Base-by-base conservation (phyloP, 2,797 vertebrate genomes). In the Microcaecilia unicolor region DNA sequence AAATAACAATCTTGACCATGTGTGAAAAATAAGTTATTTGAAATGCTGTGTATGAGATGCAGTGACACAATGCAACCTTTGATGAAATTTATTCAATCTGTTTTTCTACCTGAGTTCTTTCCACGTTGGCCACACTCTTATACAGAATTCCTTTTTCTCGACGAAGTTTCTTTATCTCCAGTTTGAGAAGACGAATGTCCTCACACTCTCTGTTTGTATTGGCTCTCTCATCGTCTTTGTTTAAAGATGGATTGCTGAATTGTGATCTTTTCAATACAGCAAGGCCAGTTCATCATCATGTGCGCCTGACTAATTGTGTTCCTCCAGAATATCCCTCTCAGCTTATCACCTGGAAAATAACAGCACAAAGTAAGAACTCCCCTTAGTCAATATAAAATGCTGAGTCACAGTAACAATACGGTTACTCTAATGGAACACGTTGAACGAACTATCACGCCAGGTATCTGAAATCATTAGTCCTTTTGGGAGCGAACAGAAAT, bases 241-340 rank as follows among this genome's bases (percentile, higher is more conserved):
- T 88, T 6, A 98, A 98, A 45, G 39, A 97, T 78, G 0, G 90
- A 89, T 28, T 93, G 85, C 42, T 91, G 93, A 71, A 98, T 93
- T 41, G 90, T 88, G 57, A 94, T 89, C 80, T 97, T 97, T 75
- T 98, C 92, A 1, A n/a, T 89, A 91, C 11, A 98, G 72, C 39
- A 97, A 64, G 0, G 83, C 69, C 6, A 91, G 67, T 34, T 93
- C 89, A 1, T 93, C 83, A 1, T 93, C 97, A 41, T n/a, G n/a
- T 97, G 41, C 90, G 83, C 2, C 59, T 79, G 9, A 91, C 74
- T 6, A 98, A 80, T 59, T 92, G 89, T 4, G 82, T 89, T 3
- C 84, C n/a, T n/a, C 88, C 18, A 98, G 63, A 45, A 83, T 83
- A 22, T 88, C 81, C 16, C 90, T 81, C 70, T 97, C 90, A 0